Evolutionary conservation across 2,113 vertebrate species (phyloP).

Genomic region (Egretta garzetta): DNA sequence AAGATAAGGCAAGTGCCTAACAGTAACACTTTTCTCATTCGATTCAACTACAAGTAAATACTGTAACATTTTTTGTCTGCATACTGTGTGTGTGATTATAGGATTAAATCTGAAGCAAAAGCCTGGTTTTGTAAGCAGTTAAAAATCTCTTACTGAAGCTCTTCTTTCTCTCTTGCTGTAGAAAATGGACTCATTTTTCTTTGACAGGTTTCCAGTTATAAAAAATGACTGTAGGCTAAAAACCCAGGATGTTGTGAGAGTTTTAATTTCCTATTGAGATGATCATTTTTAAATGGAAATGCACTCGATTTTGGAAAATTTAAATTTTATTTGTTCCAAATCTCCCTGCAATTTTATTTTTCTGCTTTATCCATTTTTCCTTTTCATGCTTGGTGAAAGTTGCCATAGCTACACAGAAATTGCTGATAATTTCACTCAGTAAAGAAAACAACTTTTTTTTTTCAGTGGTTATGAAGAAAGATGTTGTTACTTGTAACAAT

Average conservation of each 20-base stretch:
- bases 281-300: not conserved
- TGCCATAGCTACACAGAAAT: conserved; percentile 34
- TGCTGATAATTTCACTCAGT: not conserved
- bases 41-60: conserved; percentile 37
- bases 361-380: not conserved
- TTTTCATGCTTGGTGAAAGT: not conserved
- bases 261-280: not conserved
- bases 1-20: conserved; percentile 10
- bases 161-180: not conserved
- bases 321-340: conserved; percentile 1
- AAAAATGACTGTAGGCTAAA: not conserved
- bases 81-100: conserved; percentile 35
- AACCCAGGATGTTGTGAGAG: not conserved
- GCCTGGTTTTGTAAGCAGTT: conserved; percentile 22
- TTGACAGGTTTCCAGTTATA: conserved; percentile 3
- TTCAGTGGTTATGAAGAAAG: not conserved
- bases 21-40: conserved; percentile 35
- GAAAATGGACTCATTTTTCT: conserved; percentile 19
- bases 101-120: conserved; percentile 52
- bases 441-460: not conserved
- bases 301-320: not conserved
- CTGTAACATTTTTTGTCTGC: not conserved
- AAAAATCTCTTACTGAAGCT: conserved; percentile 21
- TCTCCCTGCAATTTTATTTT: not conserved
- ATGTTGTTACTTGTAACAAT: not conserved